Conservation (phyloP, 2,797 vertebrate species). For the Meriones psammophilus region DNA sequence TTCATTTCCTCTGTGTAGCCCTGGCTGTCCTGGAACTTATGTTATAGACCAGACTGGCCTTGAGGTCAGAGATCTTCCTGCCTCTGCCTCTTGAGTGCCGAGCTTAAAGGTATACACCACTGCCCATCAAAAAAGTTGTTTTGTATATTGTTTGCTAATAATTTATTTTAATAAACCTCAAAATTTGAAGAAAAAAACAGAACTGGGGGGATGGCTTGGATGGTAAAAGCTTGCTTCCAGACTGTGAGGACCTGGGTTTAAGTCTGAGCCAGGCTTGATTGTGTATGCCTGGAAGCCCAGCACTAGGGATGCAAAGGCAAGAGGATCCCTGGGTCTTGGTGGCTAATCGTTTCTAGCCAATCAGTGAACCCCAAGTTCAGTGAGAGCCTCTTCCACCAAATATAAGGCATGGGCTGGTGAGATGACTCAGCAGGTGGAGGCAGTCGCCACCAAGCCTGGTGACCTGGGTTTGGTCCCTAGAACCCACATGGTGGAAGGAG, state of each 20-base stretch:
- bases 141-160: constrained; percentile 87
- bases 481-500: neutral
- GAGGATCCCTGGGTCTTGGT: neutral
- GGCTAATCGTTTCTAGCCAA: neutral
- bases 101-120: neutral
- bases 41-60: neutral
- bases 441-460: neutral
- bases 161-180: constrained; percentile 89
- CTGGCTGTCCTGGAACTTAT: neutral
- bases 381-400: neutral
- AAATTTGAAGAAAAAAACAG: constrained; percentile 42
- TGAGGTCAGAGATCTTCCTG: neutral
- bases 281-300: neutral
- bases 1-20: neutral
- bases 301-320: neutral
- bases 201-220: neutral
- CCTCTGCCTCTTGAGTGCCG: neutral
- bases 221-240: neutral
- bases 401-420: neutral
- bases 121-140: constrained; percentile 28
- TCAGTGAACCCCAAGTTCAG: neutral
- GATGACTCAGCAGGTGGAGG: neutral
- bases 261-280: neutral
- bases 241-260: neutral
- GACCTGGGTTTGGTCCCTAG: neutral